phyloP scores from a whole-genome alignment of 2,888 invertebrate genomes.

The Rhingia rostrata region DNA sequence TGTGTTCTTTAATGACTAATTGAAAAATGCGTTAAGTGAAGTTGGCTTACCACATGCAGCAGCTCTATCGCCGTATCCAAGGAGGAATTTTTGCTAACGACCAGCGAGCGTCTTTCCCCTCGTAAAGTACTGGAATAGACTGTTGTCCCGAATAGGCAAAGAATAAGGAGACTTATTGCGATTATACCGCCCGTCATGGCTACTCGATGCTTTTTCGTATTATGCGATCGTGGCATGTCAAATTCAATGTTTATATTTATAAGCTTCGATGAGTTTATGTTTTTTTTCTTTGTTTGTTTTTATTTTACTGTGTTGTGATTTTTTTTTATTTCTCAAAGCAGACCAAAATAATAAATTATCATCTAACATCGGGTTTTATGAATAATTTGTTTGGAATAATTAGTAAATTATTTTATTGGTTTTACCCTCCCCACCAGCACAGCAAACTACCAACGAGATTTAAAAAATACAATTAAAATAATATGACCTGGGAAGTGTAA shows the following conservation, averaged over 20 bases:
- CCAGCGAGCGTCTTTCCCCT: constrained; percentile 23
- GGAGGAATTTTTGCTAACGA: constrained; percentile 31
- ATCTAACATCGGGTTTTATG: constrained; percentile 68
- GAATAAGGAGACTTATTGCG: constrained; percentile 78
- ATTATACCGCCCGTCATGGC: constrained; percentile 80
- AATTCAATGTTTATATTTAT: constrained; percentile 73
- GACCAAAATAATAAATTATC: constrained; percentile 39
- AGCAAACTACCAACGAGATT: constrained; percentile 27
- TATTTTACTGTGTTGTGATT: constrained; percentile 14
- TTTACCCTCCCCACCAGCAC: constrained; percentile 8
- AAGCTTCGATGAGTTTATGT: constrained; percentile 52
- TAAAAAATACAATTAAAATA: constrained; percentile 55
- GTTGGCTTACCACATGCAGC: constrained; percentile 81
- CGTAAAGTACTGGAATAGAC: constrained; percentile 76
- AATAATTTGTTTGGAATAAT: constrained; percentile 50
- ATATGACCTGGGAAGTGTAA: constrained; percentile 53
- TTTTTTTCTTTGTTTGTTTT: constrained; percentile 26
- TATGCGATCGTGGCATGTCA: constrained; percentile 81
- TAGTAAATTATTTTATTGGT: constrained; percentile 46
- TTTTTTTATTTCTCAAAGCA: constrained; percentile 31
- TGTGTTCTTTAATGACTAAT: constrained; percentile 62
- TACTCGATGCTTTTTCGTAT: constrained; percentile 79
- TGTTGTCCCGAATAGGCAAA: constrained; percentile 78
- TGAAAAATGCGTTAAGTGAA: constrained; percentile 42
- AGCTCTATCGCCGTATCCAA: constrained; percentile 79